Evolutionary conservation across 1,140 invertebrate genomes (phyloP).

Genomic region (Periplaneta americana): DNA sequence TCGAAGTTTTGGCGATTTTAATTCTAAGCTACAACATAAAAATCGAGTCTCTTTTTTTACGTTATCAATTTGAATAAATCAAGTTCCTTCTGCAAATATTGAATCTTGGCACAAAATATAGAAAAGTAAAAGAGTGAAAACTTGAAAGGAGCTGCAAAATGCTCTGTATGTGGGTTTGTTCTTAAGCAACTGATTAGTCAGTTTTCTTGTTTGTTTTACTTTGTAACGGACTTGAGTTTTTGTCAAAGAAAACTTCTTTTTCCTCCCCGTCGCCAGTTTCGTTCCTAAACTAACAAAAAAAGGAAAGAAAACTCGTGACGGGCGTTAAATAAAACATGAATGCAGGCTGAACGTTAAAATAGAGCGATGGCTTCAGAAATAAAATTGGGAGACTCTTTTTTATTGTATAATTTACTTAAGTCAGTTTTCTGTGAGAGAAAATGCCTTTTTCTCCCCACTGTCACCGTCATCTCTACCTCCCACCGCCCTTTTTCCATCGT

Average conservation of each 20-base stretch:
- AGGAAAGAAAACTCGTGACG: too few species aligned
- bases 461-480: not conserved
- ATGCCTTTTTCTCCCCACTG: not conserved
- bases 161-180: too few species aligned
- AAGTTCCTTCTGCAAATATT: too few species aligned
- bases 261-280: not conserved
- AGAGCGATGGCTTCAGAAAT: not conserved
- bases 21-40: too few species aligned
- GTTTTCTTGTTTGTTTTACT: not conserved
- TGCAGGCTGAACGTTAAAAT: not conserved
- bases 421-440: not conserved
- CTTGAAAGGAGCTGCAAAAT: too few species aligned
- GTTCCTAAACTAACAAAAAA: not conserved
- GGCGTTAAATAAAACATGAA: not conserved
- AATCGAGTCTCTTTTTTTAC: too few species aligned
- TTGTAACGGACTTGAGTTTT: not conserved
- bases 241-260: not conserved
- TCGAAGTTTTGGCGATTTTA: too few species aligned
- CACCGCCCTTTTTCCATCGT: too few species aligned
- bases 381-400: not conserved
- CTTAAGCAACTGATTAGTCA: not conserved
- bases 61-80: too few species aligned
- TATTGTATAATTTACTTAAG: not conserved
- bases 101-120: too few species aligned
- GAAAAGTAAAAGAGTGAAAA: too few species aligned